Evolutionary conservation across 2,888 invertebrate species (phyloP), one percentile per base, ranked within the genome.

Genomic region (Baccha elongata): DNA sequence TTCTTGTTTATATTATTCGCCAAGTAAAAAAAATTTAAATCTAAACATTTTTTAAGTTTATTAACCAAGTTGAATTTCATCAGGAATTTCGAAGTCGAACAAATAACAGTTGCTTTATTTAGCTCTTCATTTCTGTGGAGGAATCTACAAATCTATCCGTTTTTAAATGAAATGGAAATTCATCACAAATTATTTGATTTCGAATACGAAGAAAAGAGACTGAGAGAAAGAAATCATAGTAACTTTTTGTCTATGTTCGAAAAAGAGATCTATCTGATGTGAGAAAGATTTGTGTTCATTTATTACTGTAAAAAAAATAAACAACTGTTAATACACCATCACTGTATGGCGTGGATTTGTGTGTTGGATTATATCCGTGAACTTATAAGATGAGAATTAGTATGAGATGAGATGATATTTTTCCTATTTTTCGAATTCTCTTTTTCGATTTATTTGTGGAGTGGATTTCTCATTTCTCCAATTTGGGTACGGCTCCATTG

Each of bases 401-500:
- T 23, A 23, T 53, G 13, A 48, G 48, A 52, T 52, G 37, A 37
- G 40, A 58, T 15, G 83, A 72, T 48, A 58, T 65, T 69, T 79
- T 72, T 65, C 11, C 29, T 11, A 29, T 26, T 72, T 65, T 81
- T 81, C 81, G 81, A 78, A 83, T 64, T 72, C 78, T 73, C 78
- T 78, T 83, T 78, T 79, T 69, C 81, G 46, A 76, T 76, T 76
- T 65, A 71, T 81, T 32, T 32, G 29, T 32, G 5, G 29, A 32
- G 29, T 32, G 29, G 4, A 1, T 32, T 76, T 81, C 71, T 58
- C 55, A 69, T 76, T 81, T 81, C 81, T 76, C 81, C 65, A 52
- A 76, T 76, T 81, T 76, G 52, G 80, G 76, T 81, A 65, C 69
- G 80, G 65, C 72, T 40, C 58, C 68, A 35, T 62, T 53, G 72